These are phyloP conservation scores for Muschampia plurimacula DNA, from an alignment of 2,888 invertebrate genomes.

Conservation along the genomic window DNA sequence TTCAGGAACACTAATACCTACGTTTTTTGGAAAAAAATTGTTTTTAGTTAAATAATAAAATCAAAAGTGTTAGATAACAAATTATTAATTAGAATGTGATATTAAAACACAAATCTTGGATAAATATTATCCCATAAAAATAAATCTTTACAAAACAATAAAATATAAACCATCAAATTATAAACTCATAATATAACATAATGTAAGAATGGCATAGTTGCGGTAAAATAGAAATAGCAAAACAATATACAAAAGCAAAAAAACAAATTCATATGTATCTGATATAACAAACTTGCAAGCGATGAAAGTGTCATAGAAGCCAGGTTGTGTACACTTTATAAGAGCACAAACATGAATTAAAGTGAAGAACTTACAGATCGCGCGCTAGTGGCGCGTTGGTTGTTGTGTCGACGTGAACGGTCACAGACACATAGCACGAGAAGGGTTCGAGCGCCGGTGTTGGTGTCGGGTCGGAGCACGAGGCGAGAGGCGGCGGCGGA, in stretches of 20 bases:
- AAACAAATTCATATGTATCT: no score
- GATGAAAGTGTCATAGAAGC: slow-evolving; percentile 41
- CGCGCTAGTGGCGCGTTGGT: slow-evolving; percentile 45
- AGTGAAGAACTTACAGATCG: slow-evolving; percentile 60
- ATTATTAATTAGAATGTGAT: no score
- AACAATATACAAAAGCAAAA: slow-evolving; percentile 15
- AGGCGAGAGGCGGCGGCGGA: slow-evolving; percentile 47
- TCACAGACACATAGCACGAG: slow-evolving; percentile 63
- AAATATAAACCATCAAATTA: no score
- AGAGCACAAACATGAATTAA: slow-evolving; percentile 41
- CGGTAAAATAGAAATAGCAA: neutral
- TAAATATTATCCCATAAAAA: no score
- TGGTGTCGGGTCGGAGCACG: slow-evolving; percentile 68
- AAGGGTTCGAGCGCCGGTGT: slow-evolving; percentile 56
- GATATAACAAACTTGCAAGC: slow-evolving; percentile 29
- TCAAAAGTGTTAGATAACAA: no score
- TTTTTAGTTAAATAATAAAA: no score
- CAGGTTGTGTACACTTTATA: slow-evolving; percentile 17
- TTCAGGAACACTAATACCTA: no score
- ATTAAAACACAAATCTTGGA: no score
- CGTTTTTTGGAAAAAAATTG: no score
- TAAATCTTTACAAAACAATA: no score
- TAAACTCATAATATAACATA: no score
- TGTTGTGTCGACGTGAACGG: slow-evolving; percentile 48
- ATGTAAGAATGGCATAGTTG: no score